A percentile compares a stretch with the other conserved stretches of the same genome.
Conservation (phyloP, 1,140 invertebrate species). For the Neuroterus valhalla region DNA sequence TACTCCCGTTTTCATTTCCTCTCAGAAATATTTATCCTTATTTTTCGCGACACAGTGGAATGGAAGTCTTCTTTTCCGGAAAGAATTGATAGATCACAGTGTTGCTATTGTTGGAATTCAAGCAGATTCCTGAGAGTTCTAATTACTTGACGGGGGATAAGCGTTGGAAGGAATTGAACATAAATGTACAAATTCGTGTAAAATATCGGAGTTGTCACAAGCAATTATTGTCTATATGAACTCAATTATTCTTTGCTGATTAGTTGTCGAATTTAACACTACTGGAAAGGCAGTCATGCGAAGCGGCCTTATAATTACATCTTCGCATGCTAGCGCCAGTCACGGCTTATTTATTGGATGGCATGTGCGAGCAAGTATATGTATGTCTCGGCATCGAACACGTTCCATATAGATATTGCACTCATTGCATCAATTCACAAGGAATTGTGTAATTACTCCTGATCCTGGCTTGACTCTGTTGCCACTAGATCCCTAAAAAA, state of each 20-base stretch:
- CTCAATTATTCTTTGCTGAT: slow-evolving; percentile 16
- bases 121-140: neutral
- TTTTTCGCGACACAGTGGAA: too few species aligned
- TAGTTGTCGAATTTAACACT: slow-evolving; percentile 10
- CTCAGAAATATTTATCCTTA: too few species aligned
- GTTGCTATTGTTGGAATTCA: neutral
- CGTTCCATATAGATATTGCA: neutral
- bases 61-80: too few species aligned
- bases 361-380: neutral
- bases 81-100: too few species aligned
- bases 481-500: neutral
- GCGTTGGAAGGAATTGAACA: neutral
- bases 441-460: neutral
- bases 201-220: neutral
- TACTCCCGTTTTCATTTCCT: too few species aligned
- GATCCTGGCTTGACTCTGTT: neutral
- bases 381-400: slow-evolving; percentile 9
- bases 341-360: neutral
- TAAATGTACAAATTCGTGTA: neutral
- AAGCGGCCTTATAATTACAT: slow-evolving; percentile 1
- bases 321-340: slow-evolving; percentile 1
- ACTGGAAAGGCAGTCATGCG: slow-evolving; percentile 5
- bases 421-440: neutral
- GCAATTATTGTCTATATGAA: neutral
- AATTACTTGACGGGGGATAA: neutral